Conservation (phyloP, 2,888 invertebrate genomes). For the Bimastos eiseni region DNA sequence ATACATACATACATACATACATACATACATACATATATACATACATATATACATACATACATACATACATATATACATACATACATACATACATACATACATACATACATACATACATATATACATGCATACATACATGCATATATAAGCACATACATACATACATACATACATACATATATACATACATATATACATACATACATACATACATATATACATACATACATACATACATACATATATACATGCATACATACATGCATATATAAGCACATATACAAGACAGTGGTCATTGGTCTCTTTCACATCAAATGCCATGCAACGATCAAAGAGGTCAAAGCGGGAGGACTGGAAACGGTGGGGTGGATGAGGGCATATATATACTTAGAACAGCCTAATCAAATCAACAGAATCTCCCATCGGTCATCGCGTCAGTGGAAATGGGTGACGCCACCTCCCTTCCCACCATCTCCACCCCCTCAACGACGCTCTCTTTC, state of each 20-base stretch:
- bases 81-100: not conserved
- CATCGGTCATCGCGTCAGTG: too few relatives aligned
- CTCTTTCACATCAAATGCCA: too few relatives aligned
- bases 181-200: conserved; percentile 18
- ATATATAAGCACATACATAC: conserved; percentile 23
- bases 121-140: not conserved
- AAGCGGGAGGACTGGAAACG: too few relatives aligned
- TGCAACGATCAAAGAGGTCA: too few relatives aligned
- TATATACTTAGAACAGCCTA: too few relatives aligned
- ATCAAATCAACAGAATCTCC: too few relatives aligned
- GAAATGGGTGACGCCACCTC: too few relatives aligned
- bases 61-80: conserved; percentile 19
- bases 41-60: conserved; percentile 21
- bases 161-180: conserved; percentile 24
- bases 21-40: conserved; percentile 16
- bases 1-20: conserved; percentile 16
- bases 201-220: not conserved
- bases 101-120: conserved; percentile 7
- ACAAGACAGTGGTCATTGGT: too few relatives aligned
- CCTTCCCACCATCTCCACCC: too few relatives aligned
- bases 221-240: not conserved
- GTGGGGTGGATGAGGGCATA: too few relatives aligned
- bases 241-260: conserved; percentile 15
- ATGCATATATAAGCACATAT: too few relatives aligned
- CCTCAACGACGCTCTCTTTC: too few relatives aligned